Percentiles rank a stretch among this genome's conserved stretches.
Evolutionary conservation across 2,113 vertebrate genomes (phyloP).

Genomic region (Pyrgilauda ruficollis): DNA sequence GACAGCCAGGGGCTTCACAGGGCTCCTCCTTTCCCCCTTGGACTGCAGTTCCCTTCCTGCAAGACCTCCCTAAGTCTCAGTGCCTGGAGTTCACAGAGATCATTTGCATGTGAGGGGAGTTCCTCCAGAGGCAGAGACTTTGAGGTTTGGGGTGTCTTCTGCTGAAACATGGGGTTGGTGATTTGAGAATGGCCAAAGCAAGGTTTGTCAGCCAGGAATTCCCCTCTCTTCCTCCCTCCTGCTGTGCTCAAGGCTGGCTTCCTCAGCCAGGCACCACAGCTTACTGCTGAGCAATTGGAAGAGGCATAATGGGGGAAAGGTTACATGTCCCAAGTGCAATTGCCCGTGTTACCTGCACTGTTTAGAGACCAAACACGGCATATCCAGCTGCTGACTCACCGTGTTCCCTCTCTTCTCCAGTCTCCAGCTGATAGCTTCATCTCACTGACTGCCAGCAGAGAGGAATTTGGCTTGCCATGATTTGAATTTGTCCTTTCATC

Average conservation of each 20-base stretch:
- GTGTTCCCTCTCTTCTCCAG: neutral
- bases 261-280: neutral
- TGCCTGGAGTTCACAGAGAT: neutral
- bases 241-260: neutral
- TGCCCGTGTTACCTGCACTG: neutral
- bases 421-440: neutral
- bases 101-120: accelerated
- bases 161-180: accelerated
- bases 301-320: neutral
- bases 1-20: neutral
- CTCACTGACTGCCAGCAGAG: neutral
- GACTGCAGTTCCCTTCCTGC: neutral
- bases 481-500: neutral
- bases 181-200: neutral
- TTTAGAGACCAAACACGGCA: slow-evolving; percentile 10
- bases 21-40: accelerated
- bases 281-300: neutral
- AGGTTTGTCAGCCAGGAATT: neutral
- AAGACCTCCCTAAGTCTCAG: accelerated
- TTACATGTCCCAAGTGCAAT: neutral
- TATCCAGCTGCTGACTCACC: neutral
- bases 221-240: neutral
- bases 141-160: neutral
- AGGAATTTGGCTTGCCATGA: neutral
- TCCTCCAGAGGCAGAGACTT: neutral